phyloP scores from a whole-genome alignment of 2,113 vertebrate genomes.

The Struthidea cinerea region DNA sequence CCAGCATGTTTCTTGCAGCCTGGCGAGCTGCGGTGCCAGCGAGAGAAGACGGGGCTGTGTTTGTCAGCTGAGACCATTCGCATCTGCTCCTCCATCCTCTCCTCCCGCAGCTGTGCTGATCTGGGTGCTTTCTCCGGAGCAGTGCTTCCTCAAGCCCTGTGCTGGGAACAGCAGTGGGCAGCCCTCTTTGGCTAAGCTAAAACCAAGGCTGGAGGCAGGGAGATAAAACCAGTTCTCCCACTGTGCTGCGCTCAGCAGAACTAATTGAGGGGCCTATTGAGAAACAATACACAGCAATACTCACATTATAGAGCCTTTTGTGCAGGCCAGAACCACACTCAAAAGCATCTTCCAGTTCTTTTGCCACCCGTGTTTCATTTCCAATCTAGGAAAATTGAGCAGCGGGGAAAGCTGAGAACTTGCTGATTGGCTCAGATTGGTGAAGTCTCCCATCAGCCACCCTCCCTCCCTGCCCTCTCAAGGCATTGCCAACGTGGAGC shows the following conservation, averaged over 20 bases:
- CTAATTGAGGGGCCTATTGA: slow-evolving; percentile 18
- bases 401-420: not conserved
- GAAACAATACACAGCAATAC: not conserved
- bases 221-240: slow-evolving; percentile 23
- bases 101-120: not conserved
- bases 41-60: not conserved
- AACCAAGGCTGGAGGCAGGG: not conserved
- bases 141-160: not conserved
- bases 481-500: not conserved
- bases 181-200: not conserved
- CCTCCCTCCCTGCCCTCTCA: not conserved
- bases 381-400: not conserved
- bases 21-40: not conserved
- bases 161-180: not conserved
- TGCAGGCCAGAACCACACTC: not conserved
- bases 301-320: not conserved
- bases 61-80: not conserved
- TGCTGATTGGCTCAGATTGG: not conserved
- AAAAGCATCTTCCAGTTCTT: slow-evolving; percentile 4
- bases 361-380: not conserved
- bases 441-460: not conserved
- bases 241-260: slow-evolving; percentile 28
- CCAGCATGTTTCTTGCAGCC: not conserved
- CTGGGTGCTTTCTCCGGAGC: not conserved
- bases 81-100: not conserved